A percentile compares a stretch with the other conserved stretches of the same genome.
These are phyloP conservation scores for Actenoides hombroni DNA, from an alignment of 2,113 vertebrate genomes.

Conservation along the genomic window DNA sequence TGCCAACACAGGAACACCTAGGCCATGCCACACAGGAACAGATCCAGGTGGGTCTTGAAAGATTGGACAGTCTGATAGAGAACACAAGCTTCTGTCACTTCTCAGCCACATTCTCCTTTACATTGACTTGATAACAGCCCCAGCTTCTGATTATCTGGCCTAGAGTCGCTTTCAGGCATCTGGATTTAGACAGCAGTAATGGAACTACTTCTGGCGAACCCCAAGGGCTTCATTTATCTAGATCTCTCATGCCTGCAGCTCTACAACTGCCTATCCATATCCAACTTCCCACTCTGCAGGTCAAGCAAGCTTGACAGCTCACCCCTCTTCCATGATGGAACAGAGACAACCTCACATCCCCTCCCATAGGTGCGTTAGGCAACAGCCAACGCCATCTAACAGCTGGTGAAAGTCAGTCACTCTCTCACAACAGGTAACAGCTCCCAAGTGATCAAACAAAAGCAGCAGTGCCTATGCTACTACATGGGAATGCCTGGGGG, in stretches of 20 bases:
- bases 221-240: background rate
- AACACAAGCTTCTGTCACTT: background rate
- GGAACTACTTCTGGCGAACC: background rate
- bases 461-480: background rate
- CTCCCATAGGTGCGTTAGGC: background rate
- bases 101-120: background rate
- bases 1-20: no score
- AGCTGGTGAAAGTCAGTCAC: background rate
- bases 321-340: background rate
- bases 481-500: accelerated
- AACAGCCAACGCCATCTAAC: background rate
- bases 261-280: background rate
- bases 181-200: background rate
- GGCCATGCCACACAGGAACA: no score
- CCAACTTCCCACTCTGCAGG: background rate
- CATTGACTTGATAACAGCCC: background rate
- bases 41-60: no score
- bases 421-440: background rate
- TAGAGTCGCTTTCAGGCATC: background rate
- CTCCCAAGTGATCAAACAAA: background rate
- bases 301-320: background rate
- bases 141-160: background rate
- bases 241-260: background rate
- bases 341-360: background rate
- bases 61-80: background rate